A percentile compares a stretch with the other conserved stretches of the same genome.
phyloP scores from a whole-genome alignment of 2,888 invertebrate species.

The Pyralis farinalis region DNA sequence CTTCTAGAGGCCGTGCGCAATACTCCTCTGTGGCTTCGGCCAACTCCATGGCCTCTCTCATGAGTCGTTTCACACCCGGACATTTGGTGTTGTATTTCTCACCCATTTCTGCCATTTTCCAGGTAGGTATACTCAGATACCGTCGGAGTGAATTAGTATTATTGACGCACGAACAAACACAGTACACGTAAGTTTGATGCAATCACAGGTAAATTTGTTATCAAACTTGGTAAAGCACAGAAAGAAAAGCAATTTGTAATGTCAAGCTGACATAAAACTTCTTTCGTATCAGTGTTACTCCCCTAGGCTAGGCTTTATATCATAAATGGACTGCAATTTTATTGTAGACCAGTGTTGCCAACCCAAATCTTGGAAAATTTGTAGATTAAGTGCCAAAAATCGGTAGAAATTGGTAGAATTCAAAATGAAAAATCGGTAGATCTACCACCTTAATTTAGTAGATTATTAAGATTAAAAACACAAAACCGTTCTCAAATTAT shows the following conservation, averaged over 20 bases:
- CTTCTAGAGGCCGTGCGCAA: slow-evolving; percentile 93
- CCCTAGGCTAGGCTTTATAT: too few relatives aligned
- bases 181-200: slow-evolving; percentile 43
- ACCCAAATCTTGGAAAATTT: too few relatives aligned
- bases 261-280: too few relatives aligned
- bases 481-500: too few relatives aligned
- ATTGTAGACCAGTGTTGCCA: too few relatives aligned
- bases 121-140: slow-evolving; percentile 18
- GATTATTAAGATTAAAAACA: too few relatives aligned
- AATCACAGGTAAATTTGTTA: slow-evolving; percentile 54
- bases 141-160: slow-evolving; percentile 19
- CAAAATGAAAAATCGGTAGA: too few relatives aligned
- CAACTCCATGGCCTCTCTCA: slow-evolving; percentile 95
- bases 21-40: slow-evolving; percentile 94
- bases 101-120: slow-evolving; percentile 60
- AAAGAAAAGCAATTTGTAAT: not conserved
- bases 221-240: slow-evolving; percentile 24
- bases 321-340: too few relatives aligned
- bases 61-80: slow-evolving; percentile 94
- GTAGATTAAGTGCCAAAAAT: too few relatives aligned
- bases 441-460: too few relatives aligned
- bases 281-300: too few relatives aligned
- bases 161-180: slow-evolving; percentile 36
- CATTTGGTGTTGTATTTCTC: slow-evolving; percentile 77
- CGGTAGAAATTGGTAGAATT: too few relatives aligned